Base-by-base conservation (phyloP, 2,797 vertebrate genomes). In the Leuciscus waleckii region DNA sequence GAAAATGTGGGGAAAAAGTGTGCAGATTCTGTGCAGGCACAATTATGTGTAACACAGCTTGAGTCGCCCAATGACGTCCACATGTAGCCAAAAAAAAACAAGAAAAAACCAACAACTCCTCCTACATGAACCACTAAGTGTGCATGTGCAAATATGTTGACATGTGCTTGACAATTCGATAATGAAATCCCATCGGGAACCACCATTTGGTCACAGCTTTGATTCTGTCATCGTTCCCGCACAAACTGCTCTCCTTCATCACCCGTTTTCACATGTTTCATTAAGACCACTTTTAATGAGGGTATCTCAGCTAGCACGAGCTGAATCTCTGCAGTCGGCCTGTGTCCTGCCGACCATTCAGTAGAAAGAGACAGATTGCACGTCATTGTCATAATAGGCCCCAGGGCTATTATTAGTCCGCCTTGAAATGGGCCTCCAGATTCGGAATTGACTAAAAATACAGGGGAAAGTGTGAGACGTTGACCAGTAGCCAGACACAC, bases 301-400 rank as follows among this genome's bases (percentile, higher is more conserved):
- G 51, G 41, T 23, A 69, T 61, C 68, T 82, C 51, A 37, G 37
- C 35, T 39, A 76, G 32, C 73, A 67, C 39, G 43, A 78, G 49
- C 56, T 32, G 39, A 75, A 63, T 79, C 67, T 73, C 49, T 13
- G 32, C 35, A 65, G 79, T 69, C 83, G 79, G 83, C 86, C 74
- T 51, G n/a, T 11, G 35, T 61, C 65, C 75, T 49, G 65, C 71
- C 35, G 68, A 43, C 54, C 70, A 29, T 71, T 86, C 77, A 71
- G 84, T 43, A 74, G 78, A 87, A 88, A 85, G 80, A 88, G 86
- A 88, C 86, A 88, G 86, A 89, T 88, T 89, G 88, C 80, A 78
- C 79, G 86, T 88, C 86, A 88, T 89, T 81, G 84, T 86, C 85
- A 87, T 85, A 86, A 88, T 87, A 88, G 61, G 79, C 56, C 87